Evolutionary conservation across 35 echinoderm and acorn worm genomes (phyloP).

Genomic region (Apostichopus californicus): DNA sequence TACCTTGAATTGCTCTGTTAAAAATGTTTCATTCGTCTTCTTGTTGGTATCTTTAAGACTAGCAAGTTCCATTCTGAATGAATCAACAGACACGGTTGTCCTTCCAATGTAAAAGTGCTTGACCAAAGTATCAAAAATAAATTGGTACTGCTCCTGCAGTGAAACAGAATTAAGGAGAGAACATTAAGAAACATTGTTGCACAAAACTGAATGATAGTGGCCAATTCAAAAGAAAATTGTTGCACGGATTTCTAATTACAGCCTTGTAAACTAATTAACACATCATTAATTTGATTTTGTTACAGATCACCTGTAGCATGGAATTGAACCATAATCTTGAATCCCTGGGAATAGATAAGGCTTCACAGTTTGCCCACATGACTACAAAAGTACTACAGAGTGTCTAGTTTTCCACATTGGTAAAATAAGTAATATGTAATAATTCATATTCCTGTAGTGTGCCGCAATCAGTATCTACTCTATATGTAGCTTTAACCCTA

Average conservation of each 20-base stretch:
- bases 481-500: too few species aligned
- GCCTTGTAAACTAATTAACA: too few species aligned
- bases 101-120: constrained; percentile 5
- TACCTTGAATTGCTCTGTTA: constrained; percentile 34
- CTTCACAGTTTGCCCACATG: too few species aligned
- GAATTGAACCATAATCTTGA: too few species aligned
- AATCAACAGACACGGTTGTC: constrained; percentile 1
- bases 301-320: too few species aligned
- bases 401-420: too few species aligned
- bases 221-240: not conserved
- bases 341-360: not conserved
- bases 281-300: too few species aligned
- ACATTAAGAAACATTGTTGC: not conserved
- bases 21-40: not conserved
- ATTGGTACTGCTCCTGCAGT: constrained; percentile 30
- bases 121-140: constrained; percentile 36
- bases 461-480: too few species aligned
- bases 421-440: too few species aligned
- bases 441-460: too few species aligned
- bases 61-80: constrained; percentile 11
- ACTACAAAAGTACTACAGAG: too few species aligned
- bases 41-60: not conserved
- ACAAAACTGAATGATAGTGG: not conserved
- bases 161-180: not conserved
- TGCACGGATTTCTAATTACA: not conserved